Evolutionary conservation across 2,888 invertebrate genomes (phyloP), one percentile per base, ranked within the genome.

Genomic region (Tenodera sinensis): DNA sequence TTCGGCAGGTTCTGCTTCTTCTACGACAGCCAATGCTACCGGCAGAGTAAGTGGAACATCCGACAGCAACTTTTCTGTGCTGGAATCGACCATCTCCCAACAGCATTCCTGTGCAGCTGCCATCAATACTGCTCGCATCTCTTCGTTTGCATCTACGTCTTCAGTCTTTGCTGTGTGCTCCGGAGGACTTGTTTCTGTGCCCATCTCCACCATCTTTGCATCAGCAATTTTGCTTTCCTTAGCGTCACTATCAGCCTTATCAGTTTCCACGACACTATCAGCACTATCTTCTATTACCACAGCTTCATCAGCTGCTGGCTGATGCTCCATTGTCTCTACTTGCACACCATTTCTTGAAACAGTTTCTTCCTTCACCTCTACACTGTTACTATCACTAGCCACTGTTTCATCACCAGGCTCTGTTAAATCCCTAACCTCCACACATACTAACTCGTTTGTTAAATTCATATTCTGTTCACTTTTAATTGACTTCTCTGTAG

Each of bases 71-170:
- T 94, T 94, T 91, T 94, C 93, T n/a, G 94, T 93, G 89, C 93
- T 94, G 12, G 94, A 94, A 91, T 94, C 94, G 54, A 94, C 94
- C 89, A 93, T 93, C 91, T 93, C 93, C 94, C 94, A 94, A 89
- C 93, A 88, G 47, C 89, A 90, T n/a, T 71, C 88, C 47, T 89
- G 90, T 89, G 91, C 91, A 47, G 91, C 92, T 27, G 93, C 93
- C 92, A 94, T 93, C 90, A 94, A 91, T n/a, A 93, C 92, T 15
- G 93, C 92, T 90, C 89, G 89, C 71, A 89, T 88, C 42, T 88
- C 89, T 83, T 88, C 90, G 1, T 81, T 25, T 25, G 87, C 47
- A 27, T 90, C 89, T 27, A 91, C 91, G 9, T 91, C 91, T 42
- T 91, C 91, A 83, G 90, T 90, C 71, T 91, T 90, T 28, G 90